Conservation (phyloP, 2,797 vertebrate genomes). For the Hippocampus kuda region DNA sequence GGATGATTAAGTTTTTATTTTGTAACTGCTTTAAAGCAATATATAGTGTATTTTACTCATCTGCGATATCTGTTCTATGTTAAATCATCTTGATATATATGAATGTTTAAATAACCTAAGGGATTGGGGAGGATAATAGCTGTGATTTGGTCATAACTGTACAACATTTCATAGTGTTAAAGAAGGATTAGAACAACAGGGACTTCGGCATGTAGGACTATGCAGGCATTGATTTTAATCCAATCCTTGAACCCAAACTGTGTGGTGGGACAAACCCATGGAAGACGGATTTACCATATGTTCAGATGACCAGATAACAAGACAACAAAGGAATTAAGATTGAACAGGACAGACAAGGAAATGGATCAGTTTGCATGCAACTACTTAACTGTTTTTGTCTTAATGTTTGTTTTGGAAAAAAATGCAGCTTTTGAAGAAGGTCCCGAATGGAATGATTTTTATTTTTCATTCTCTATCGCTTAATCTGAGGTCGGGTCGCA, state of each 20-base stretch:
- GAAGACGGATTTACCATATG: constrained; percentile 35
- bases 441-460: neutral
- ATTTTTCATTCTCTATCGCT: no score
- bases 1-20: neutral
- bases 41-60: neutral
- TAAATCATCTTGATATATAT: neutral
- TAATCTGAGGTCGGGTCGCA: no score
- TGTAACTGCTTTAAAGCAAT: neutral
- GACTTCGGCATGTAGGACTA: constrained; percentile 42
- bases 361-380: constrained; percentile 5
- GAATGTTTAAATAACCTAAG: constrained; percentile 27
- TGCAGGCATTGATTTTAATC: constrained; percentile 50
- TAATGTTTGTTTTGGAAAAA: neutral
- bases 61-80: neutral
- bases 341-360: constrained; percentile 16
- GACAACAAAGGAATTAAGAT: constrained; percentile 13
- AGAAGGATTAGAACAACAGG: constrained; percentile 45
- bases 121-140: constrained; percentile 32
- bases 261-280: constrained; percentile 16
- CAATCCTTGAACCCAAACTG: constrained; percentile 36
- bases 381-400: neutral
- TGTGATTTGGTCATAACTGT: constrained; percentile 48
- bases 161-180: constrained; percentile 43
- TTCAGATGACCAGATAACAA: constrained; percentile 20
- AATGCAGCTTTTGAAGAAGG: neutral